Evolutionary conservation across 2,113 vertebrate species (phyloP).

Genomic region (Halcyon senegalensis): DNA sequence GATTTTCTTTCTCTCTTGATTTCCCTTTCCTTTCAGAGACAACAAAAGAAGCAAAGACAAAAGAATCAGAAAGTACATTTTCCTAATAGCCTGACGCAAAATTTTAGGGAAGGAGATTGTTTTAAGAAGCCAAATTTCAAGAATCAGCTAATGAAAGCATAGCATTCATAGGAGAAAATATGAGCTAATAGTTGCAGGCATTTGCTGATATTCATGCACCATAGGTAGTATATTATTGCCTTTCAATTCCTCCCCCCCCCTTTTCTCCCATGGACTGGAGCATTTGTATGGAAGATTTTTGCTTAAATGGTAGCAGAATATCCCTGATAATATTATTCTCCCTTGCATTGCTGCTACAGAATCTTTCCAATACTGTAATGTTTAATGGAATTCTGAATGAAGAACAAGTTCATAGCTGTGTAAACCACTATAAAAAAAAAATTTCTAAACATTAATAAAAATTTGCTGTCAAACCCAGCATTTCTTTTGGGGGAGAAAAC

Average conservation of each 20-base stretch:
- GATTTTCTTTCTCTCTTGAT: neutral
- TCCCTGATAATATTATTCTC: neutral
- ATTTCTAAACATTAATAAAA: neutral
- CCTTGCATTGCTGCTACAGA: neutral
- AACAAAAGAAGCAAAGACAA: neutral
- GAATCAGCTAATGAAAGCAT: neutral
- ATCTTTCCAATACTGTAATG: neutral
- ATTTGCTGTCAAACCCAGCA: neutral
- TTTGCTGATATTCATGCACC: neutral
- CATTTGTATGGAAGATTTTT: neutral
- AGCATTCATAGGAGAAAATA: neutral
- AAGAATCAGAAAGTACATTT: neutral
- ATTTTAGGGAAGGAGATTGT: neutral
- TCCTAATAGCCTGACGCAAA: neutral
- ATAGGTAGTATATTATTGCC: neutral
- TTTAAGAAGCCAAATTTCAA: neutral
- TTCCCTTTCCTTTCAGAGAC: neutral
- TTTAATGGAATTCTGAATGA: neutral
- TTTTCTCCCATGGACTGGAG: neutral
- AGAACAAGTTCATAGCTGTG: neutral
- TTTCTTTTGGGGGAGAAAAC: accelerated
- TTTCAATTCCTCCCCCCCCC: accelerated
- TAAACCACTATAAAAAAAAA: neutral
- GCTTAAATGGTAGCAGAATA: neutral
- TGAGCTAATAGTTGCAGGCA: neutral